Evolutionary conservation across 53 echinoderm and acorn worm genomes (phyloP), one percentile per base, ranked within the genome.

Genomic region (Henricia sp.): DNA sequence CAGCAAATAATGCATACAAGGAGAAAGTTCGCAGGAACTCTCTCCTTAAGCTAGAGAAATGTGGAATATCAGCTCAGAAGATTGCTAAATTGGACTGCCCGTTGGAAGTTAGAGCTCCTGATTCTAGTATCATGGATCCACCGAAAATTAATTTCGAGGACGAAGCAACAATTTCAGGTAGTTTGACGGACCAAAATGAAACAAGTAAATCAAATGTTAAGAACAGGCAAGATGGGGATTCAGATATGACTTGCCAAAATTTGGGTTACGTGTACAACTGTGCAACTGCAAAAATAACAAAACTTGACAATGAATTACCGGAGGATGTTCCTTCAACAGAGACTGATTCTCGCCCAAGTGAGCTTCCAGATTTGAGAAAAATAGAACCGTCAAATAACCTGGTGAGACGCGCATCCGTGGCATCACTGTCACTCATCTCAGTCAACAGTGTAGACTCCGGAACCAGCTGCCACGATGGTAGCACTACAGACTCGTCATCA

Each of bases 391-490:
- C 80, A 30, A 63, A 64, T 35, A 39, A 63, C 35, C 50, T 80
- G 9, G 62, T 48, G 46, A 21, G 80, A 29, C 80, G 64, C 29
- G 62, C 80, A 41, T 80, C 80, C 11, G 80, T 80, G 13, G 80
- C 64, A 44, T 80, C 80, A 3, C 48, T 80, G 1, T 86, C 86
- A 0, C 60, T 86, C 8, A 59, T 65, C 39, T 86, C 86, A 52
- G 52, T 86, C 20, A 68, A 86, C 72, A 74, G 73, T 63, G 60
- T 74, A 41, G 85, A 85, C 76, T 86, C 86, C 11, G 86, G 86
- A 19, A 76, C 86, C 39, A 86, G 86, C 67, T 86, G 75, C 60
- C 67, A 66, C 0, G 76, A 86, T 19, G 86, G 30, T 16, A 66
- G 86, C 53, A 73, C 46, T 14, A 64, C 85, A 48, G 64, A 62